Base-by-base conservation (phyloP, 2,888 invertebrate species). In the Ennomos erosarius region DNA sequence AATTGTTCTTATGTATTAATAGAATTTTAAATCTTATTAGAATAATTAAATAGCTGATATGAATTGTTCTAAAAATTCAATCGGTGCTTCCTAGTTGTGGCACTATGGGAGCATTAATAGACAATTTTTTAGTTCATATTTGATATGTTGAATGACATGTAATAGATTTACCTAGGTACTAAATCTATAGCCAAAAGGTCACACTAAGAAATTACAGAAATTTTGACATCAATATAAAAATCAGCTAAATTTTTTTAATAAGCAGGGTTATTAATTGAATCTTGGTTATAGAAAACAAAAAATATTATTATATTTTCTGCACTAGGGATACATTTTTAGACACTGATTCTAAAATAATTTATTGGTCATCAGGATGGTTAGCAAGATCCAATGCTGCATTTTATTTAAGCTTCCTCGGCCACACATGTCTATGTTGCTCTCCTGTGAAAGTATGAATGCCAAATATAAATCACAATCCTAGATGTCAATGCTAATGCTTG, bases 371-470 rank as follows among this genome's bases (percentile, higher is more conserved):
- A 81, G 34, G 50, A 81, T 55, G 55, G 68, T 76, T 13, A 82
- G 56, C 13, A 75, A 67, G 46, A 78, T 60, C 81, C 81, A 83
- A 6, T 76, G 67, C 43, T 76, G 60, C 51, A 69, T 70, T 61
- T 67, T 75, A 39, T 69, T 68, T 8, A 75, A 82, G 45, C 84
- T 88, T 52, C 88, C 88, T 10, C 93, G 88, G 43, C 95, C 95
- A 70, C 95, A 95, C 84, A 95, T 92, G 74, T 95, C 94, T 58
- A 95, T 95, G 74, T 93, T 93, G 81, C 94, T 95, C 74, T 95
- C 95, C 95, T 94, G 86, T 52, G 62, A 65, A 26, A 26, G 6
- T 26, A 26, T 6, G 6, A 26, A 26, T 26, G 26, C 26, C 26
- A 26, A 26, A 26, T 26, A 26, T 26, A 26, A 6, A 5, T 6